Conservation (phyloP, 2,113 vertebrate species). For the Brachypteracias leptosomus region DNA sequence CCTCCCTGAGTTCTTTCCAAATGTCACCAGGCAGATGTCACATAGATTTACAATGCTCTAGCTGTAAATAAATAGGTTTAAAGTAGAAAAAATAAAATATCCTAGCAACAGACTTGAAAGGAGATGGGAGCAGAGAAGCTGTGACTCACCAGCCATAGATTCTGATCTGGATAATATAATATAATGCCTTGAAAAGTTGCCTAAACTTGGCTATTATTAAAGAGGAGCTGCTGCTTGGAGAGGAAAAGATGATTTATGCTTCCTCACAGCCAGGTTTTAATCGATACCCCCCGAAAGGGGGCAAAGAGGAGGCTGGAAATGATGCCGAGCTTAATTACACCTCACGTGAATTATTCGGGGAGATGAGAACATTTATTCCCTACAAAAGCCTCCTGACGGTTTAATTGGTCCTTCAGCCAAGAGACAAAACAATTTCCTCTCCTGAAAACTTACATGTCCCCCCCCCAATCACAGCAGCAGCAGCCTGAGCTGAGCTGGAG, state of each 20-base stretch:
- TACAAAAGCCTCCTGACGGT: conserved; percentile 78
- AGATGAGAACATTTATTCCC: conserved; percentile 73
- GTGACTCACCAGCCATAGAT: neutral
- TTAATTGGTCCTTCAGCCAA: conserved; percentile 80
- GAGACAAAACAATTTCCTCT: conserved; percentile 82
- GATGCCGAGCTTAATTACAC: conserved; percentile 76
- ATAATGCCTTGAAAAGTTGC: conserved; percentile 33
- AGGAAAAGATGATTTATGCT: conserved; percentile 12
- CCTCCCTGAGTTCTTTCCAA: neutral
- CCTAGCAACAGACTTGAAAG: neutral
- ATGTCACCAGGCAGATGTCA: neutral
- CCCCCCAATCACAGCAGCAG: conserved; percentile 59
- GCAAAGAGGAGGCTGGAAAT: conserved; percentile 66
- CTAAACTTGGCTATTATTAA: conserved; percentile 36
- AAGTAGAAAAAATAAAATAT: neutral
- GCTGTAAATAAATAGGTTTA: neutral
- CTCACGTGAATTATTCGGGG: conserved; percentile 78
- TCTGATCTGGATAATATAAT: neutral
- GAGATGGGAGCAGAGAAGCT: neutral
- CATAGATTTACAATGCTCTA: fast-evolving
- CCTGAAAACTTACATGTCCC: conserved; percentile 76
- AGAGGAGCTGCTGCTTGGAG: neutral
- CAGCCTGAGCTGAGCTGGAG: conserved; percentile 69
- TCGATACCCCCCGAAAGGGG: conserved; percentile 57
- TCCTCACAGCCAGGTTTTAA: conserved; percentile 45